Evolutionary conservation across 2,797 vertebrate genomes (phyloP), one percentile per base, ranked within the genome.

Genomic region (Myotis planiceps): DNA sequence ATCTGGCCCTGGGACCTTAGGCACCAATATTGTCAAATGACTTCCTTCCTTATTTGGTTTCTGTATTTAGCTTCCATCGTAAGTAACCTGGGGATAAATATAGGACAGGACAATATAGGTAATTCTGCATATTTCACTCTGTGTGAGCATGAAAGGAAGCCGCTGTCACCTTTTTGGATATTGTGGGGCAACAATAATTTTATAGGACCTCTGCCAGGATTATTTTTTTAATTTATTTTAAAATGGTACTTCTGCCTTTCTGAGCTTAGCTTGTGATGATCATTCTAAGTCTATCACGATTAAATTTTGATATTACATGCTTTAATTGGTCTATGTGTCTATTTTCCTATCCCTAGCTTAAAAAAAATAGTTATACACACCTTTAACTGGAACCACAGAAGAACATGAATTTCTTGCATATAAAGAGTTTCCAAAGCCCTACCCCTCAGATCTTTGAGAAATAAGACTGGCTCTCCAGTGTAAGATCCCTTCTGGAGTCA

Each of bases 11-110:
- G 66, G 75, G 55, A 81, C 10, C 19, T 92, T 83, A 45, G 55
- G 88, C 29, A 93, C 21, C 21, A 55, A n/a, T 47, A 37, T n/a
- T 88, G 32, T 74, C 42, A 79, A 90, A 66, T 47, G 25, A 37
- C 51, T 88, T 65, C 75, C 39, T 87, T 89, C 39, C 58, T 83
- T 71, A 29, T 71, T 84, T 91, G 39, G 13, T 68, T 88, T 92
- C 79, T 82, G 3, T 78, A 55, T 65, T 88, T 45, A 94, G 34
- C 29, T 81, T 39, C 18, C 19, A 47, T 55, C 27, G 1, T 86
- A 79, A 60, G 32, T 79, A 81, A 87, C 9, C n/a, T 55, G 37
- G 12, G 3, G 13, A 42, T 89, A 68, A 96, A 87, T 65, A 39
- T 2, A 60, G 37, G 34, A 32, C 80, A 29, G 23, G 27, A 21